These are phyloP conservation scores for Apteryx mantelli DNA, from an alignment of 2,113 vertebrate species.

Conservation along the genomic window DNA sequence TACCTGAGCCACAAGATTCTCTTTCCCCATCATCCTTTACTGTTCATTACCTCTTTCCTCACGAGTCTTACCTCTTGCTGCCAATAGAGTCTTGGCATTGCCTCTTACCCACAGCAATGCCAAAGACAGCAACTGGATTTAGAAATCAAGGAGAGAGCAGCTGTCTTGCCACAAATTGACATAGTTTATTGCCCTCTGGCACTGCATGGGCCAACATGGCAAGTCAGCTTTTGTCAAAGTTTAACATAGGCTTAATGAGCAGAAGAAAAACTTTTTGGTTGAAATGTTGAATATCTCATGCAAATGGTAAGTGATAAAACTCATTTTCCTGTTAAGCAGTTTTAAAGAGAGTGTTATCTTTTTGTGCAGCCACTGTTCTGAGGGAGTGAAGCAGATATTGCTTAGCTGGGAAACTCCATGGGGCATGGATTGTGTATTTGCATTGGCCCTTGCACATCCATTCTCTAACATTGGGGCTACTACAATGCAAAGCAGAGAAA, in stretches of 20 bases:
- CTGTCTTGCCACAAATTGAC: background rate
- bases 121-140: background rate
- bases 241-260: background rate
- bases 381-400: background rate
- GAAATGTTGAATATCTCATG: background rate
- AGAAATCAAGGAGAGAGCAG: background rate
- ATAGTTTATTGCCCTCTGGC: background rate
- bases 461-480: background rate
- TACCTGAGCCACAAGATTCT: background rate
- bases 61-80: background rate
- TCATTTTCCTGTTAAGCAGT: background rate
- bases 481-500: background rate
- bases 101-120: background rate
- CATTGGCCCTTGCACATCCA: background rate
- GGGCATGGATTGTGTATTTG: background rate
- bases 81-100: background rate
- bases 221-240: background rate
- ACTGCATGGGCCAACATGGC: accelerated
- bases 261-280: background rate
- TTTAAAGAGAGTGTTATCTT: background rate
- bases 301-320: background rate
- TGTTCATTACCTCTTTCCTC: background rate
- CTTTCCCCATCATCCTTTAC: background rate
- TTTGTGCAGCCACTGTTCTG: background rate
- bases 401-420: background rate